Evolutionary conservation across 2,888 invertebrate genomes (phyloP), one percentile per base, ranked within the genome.

Genomic region (Taphrorychus bicolor): DNA sequence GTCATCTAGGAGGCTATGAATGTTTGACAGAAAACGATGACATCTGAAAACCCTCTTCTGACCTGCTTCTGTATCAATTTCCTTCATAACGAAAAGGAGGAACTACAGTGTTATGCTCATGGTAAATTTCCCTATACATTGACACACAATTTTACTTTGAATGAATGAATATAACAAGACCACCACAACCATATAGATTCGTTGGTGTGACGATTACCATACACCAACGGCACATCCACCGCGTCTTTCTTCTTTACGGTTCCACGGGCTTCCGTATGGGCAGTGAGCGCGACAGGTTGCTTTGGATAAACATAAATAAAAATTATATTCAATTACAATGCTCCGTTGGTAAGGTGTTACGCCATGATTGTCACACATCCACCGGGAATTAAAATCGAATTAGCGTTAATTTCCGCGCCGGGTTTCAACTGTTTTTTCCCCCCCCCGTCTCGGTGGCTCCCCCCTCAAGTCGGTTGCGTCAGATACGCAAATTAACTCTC

Each of bases 241-340:
- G n/a, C n/a, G n/a, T n/a, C n/a, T 5, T 45, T 45, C 45, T 14
- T 59, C 16, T 41, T 56, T 60, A 56, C 66, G 42, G 60, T 66
- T 62, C 42, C 52, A 53, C 19, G 58, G 56, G 61, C 57, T 62
- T 67, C 58, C 42, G 24, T 58, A 66, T 22, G 59, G 18, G 5
- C 59, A 59, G 14, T 14, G 17, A 64, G 22, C 69, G 65, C 60
- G 59, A 65, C 69, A 45, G 45, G 75, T 73, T 70, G 73, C 71
- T 74, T 74, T 76, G 73, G 75, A 76, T 73, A 76, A 74, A 77
- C 76, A 77, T 76, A 77, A 79, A 78, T 76, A 78, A 79, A 71
- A 79, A 80, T 81, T 80, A 81, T 80, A 80, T 80, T 80, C 81
- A 81, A 82, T 82, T 82, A 82, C 80, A 81, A 80, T 79, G 82